Base-by-base conservation (phyloP, 2,888 invertebrate genomes). In the Callinectes sapidus region DNA sequence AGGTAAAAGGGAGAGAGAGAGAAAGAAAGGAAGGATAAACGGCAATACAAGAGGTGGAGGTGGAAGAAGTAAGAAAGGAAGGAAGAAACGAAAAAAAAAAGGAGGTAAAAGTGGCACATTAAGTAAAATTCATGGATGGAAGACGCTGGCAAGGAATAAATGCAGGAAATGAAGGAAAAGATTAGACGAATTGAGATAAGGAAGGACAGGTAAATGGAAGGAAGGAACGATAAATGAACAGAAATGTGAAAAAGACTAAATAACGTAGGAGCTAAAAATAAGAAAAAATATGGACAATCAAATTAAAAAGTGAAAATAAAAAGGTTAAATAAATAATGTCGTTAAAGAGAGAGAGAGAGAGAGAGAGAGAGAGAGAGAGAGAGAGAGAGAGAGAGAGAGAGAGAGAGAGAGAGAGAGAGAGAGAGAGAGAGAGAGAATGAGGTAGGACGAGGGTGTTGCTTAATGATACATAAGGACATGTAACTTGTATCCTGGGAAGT, bases 401-500 rank as follows among this genome's bases (percentile, higher is more conserved):
- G 66, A 42, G 61, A 28, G 42, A 42, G 87, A 39, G 61, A 28
- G 54, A 48, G 42, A 39, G 87, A 32, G 88, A 54, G 77, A 87
- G 85, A 71, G 35, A 66, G 85, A 28, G 89, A 86, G 48, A 32
- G 71, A 89, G 85, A 87, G 55, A 42, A 32, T 28, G 39, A 48
- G 35, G 23, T n/a, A 61, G 55, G 55, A 81, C 0, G 16, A 28
- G 77, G 81, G 61, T 55, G 87, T 48, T 32, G 55, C 14, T 87
- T 71, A 91, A 87, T 87, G 87, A 48, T 87, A 61, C 81, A 91
- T 88, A 89, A 89, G 89, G 91, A 81, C 32, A 81, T 55, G 89
- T 85, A 88, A 87, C 39, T 39, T 28, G 71, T 71, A 91, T 87
- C 91, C 87, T 91, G 91, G 91, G 91, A 91, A 91, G 35, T 54